Evolutionary conservation across 1,140 invertebrate species (phyloP), one percentile per base, ranked within the genome.

Genomic region (Cephus cinctus): DNA sequence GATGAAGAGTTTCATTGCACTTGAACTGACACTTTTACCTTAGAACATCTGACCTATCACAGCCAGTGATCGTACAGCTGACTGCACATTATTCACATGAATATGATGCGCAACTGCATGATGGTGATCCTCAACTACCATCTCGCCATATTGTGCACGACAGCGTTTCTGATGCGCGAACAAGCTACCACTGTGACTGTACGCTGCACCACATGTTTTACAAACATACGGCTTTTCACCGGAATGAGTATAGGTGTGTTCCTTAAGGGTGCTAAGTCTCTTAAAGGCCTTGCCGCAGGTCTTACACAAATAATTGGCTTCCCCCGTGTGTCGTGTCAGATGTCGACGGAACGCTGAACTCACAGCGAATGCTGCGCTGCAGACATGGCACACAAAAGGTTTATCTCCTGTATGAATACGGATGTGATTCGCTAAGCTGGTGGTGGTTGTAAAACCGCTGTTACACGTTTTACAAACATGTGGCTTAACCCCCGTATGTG

Each of bases 261-360:
- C 80, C 57, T 66, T 76, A 64, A 65, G 68, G 22, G 86, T 84
- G 35, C 80, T 80, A 2, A 78, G 76, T 39, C 83, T 75, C 27
- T 83, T 83, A 57, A 85, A 87, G 0, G 83, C 83, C 59, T 82
- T 83, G 1, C 81, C 81, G 46, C 85, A 87, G 1, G 80, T 78
- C 25, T 78, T 77, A 47, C 85, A 87, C 2, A 79, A 68, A 50
- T 79, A 77, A 16, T 80, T 81, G 35, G 80, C 81, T 25, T 80
- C 78, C 2, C 83, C 83, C 0, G 77, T 78, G 52, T 86, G 85
- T 21, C 83, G 63, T 6, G 81, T 76, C 64, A 83, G 71, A 36
- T 86, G 84, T 5, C 74, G 52, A 8, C 72, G 63, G 42, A 76
- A 75, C 2, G 73, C 73, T 6, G 75, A 77, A 44, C 71, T 75